Evolutionary conservation across 2,797 vertebrate species (phyloP).

Genomic region (Eulemur coronatus): DNA sequence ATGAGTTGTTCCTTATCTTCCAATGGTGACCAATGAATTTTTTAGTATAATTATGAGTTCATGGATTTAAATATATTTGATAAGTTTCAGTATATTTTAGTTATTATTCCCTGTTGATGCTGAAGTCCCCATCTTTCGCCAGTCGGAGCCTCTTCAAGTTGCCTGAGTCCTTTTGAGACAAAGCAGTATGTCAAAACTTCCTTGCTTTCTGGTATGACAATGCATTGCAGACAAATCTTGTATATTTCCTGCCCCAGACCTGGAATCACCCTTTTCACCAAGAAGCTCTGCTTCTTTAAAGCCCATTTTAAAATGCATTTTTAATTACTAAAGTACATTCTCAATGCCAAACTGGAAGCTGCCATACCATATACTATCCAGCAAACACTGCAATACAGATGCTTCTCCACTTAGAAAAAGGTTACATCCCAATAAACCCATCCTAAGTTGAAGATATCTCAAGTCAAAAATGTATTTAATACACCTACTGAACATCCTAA

Average conservation of each 20-base stretch:
- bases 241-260: background rate
- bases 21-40: background rate
- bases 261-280: constrained; percentile 7
- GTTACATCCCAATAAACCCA: background rate
- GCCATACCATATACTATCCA: background rate
- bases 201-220: constrained; percentile 20
- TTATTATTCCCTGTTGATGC: background rate
- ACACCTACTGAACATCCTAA: background rate
- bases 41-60: background rate
- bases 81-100: background rate
- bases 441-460: background rate
- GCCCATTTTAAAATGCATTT: background rate
- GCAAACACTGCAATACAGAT: background rate
- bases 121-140: background rate
- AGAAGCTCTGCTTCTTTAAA: background rate
- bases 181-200: background rate
- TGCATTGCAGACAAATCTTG: background rate
- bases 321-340: constrained; percentile 25
- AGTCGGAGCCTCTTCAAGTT: background rate
- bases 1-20: constrained; percentile 24
- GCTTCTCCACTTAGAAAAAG: background rate
- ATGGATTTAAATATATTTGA: background rate
- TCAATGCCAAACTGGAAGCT: constrained; percentile 44
- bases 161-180: background rate
- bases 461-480: background rate